Percentiles rank a stretch among this genome's conserved stretches.
Conservation (phyloP, 2,888 invertebrate species). For the Parnassius mnemosyne region DNA sequence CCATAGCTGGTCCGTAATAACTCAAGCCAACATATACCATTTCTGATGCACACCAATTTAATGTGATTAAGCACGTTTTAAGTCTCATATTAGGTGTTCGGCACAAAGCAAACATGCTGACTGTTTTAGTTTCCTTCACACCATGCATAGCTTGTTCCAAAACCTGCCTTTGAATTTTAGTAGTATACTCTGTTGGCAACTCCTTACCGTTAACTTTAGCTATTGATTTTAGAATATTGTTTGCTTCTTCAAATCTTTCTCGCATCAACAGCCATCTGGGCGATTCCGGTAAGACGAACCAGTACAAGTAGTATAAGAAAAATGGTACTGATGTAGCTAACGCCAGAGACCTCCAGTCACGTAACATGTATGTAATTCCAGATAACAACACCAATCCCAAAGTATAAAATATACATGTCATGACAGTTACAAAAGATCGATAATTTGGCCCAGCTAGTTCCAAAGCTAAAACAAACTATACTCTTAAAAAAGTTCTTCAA, state of each 20-base stretch:
- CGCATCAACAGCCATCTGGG: slow-evolving; percentile 94
- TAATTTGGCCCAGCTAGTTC: slow-evolving; percentile 95
- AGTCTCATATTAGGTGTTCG: slow-evolving; percentile 93
- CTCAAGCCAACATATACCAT: slow-evolving; percentile 95
- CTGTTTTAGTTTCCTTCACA: slow-evolving; percentile 52
- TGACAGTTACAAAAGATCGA: slow-evolving; percentile 94
- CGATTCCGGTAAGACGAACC: slow-evolving; percentile 94
- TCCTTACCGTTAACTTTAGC: slow-evolving; percentile 89
- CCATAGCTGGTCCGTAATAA: slow-evolving; percentile 94
- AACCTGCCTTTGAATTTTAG: slow-evolving; percentile 86
- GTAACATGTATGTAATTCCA: slow-evolving; percentile 90
- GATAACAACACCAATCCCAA: slow-evolving; percentile 91
- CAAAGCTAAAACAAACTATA: slow-evolving; percentile 83
- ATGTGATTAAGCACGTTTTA: slow-evolving; percentile 91
- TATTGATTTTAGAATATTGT: slow-evolving; percentile 87
- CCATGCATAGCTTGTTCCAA: slow-evolving; percentile 82
- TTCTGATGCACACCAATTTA: slow-evolving; percentile 96
- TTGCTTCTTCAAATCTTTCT: slow-evolving; percentile 90
- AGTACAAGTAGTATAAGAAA: slow-evolving; percentile 89
- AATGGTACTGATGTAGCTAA: slow-evolving; percentile 92
- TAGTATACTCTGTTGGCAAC: slow-evolving; percentile 86
- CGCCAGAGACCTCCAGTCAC: slow-evolving; percentile 91
- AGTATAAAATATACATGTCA: slow-evolving; percentile 95
- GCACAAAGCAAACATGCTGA: slow-evolving; percentile 83
- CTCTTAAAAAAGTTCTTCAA: too few species aligned